Conservation (phyloP, 2,888 invertebrate genomes). For the Tetheella fluctuosa region DNA sequence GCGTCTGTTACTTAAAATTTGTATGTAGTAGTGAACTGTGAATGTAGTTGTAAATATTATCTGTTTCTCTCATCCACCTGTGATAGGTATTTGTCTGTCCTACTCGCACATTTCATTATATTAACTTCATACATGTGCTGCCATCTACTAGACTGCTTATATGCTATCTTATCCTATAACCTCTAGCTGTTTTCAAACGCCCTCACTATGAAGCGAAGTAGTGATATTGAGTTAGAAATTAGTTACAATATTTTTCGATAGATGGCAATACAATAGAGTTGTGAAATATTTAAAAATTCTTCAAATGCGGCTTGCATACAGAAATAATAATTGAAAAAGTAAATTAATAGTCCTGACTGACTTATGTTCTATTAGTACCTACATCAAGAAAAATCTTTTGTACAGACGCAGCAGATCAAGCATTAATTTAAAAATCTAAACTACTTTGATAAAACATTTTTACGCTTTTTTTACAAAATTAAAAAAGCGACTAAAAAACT, state of each 20-base stretch:
- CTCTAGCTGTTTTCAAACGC: no score
- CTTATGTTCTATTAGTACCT: no score
- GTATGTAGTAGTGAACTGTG: constrained; percentile 54
- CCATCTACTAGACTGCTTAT: constrained; percentile 54
- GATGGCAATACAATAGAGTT: background rate
- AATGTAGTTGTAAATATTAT: constrained; percentile 51
- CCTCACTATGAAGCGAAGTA: no score
- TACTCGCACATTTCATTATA: constrained; percentile 60
- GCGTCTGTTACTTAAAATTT: constrained; percentile 62
- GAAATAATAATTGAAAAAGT: no score
- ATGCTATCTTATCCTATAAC: background rate
- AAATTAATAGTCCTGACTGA: no score
- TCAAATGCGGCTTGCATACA: no score
- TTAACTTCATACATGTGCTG: constrained; percentile 35
- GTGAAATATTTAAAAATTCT: background rate
- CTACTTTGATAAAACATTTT: no score
- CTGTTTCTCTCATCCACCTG: constrained; percentile 41
- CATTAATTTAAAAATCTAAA: no score
- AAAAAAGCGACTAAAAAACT: no score
- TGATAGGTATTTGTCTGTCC: constrained; percentile 38
- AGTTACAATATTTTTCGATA: background rate
- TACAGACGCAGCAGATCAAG: no score
- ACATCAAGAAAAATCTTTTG: no score
- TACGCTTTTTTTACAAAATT: no score
- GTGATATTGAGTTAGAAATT: background rate